Base-by-base conservation (phyloP, 2,888 invertebrate genomes). In the Ophion slaviceki region DNA sequence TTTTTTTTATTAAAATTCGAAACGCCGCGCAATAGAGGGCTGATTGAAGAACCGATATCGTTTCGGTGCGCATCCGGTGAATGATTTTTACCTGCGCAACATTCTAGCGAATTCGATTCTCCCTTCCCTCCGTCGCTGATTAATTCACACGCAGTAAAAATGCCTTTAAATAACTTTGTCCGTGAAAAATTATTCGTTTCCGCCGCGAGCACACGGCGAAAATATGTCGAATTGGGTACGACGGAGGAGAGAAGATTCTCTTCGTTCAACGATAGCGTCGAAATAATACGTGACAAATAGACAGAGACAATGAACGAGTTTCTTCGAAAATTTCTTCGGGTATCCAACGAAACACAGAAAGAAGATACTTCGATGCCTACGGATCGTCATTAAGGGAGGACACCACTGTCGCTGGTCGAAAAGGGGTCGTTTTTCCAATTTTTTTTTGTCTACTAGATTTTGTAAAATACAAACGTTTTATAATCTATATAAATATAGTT, bases 241-340 rank as follows among this genome's bases (percentile, higher is more conserved):
- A 36, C 20, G 17, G 20, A 59, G 20, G 61, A 32, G 61, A 53
- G 11, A 20, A 53, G 6, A 20, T 66, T 24, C 20, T 17, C 32
- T 66, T 80, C 62, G 66, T 67, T 72, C 24, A 70, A 76, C 40
- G 67, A 77, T 76, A 14, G 72, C 11, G 76, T 72, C 72, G 28
- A 28, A 62, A 66, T 32, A n/a, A 71, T 11, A 17, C 53, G 71
- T 36, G 53, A 53, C 61, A 11, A 62, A 36, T 62, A 53, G 72
- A 62, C 57, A 66, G 76, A 62, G 61, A 32, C 76, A 76, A 72
- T 66, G 72, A 80, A 36, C 64, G 24, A 74, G 62, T 24, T 61
- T 61, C n/a, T 61, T 59, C 17, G 14, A 68, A 59, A 68, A 64
- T 47, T 17, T 71, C 70, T 45, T 62, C 64, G 24, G 47, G 14